Evolutionary conservation across 2,113 vertebrate species (phyloP).

Genomic region (Takifugu flavidus): DNA sequence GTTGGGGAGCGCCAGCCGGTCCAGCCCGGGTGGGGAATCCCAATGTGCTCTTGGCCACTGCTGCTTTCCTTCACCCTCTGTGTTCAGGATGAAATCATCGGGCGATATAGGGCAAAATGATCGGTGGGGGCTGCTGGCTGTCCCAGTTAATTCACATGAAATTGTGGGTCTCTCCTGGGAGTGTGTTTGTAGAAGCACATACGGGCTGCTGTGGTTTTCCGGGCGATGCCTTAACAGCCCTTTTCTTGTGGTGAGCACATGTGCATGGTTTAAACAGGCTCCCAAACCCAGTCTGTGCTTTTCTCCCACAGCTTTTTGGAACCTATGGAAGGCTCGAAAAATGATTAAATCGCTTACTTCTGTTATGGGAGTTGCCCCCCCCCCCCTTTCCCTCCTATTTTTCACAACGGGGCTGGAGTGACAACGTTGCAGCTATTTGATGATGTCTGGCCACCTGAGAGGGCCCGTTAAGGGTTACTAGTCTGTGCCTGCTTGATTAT

Average conservation of each 20-base stretch:
- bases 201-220: constrained; percentile 70
- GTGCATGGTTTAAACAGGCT: constrained; percentile 71
- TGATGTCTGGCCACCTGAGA: constrained; percentile 19
- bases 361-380: constrained; percentile 51
- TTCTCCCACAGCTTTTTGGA: constrained; percentile 29
- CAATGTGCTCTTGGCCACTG: constrained; percentile 15
- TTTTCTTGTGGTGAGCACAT: constrained; percentile 81
- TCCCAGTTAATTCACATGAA: constrained; percentile 33
- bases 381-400: constrained; percentile 59
- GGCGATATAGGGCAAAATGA: constrained; percentile 42
- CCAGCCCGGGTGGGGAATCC: constrained; percentile 32
- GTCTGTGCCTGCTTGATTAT: not conserved
- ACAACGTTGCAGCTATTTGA: constrained; percentile 59
- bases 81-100: constrained; percentile 27
- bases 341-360: constrained; percentile 58
- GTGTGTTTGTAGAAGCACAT: constrained; percentile 57
- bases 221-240: constrained; percentile 67
- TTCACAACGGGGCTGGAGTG: constrained; percentile 50
- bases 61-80: constrained; percentile 31
- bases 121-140: constrained; percentile 41
- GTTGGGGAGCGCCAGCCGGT: constrained; percentile 17
- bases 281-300: constrained; percentile 59
- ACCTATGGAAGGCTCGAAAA: constrained; percentile 39
- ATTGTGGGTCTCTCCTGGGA: constrained; percentile 46
- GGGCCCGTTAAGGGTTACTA: not conserved